Percentiles rank a stretch among this genome's conserved stretches.
phyloP scores from a whole-genome alignment of 2,888 invertebrate genomes.

The Sinopyrophorus schimmeli region DNA sequence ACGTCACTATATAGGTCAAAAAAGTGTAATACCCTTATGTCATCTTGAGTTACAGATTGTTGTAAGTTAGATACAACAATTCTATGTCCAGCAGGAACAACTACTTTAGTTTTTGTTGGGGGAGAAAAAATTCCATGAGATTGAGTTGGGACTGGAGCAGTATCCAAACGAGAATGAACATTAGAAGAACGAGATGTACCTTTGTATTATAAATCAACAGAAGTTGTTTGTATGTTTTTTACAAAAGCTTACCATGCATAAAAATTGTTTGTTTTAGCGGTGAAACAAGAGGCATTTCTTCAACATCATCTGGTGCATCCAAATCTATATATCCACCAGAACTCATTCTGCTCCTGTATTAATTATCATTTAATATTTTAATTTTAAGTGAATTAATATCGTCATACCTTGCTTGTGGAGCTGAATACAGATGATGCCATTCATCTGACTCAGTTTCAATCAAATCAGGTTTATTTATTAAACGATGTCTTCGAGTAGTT shows the following conservation, averaged over 20 bases:
- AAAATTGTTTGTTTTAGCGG: constrained; percentile 39
- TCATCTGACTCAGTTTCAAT: background rate
- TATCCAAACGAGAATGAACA: constrained; percentile 57
- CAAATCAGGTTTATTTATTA: too few species aligned
- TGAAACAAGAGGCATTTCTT: constrained; percentile 46
- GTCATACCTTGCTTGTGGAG: constrained; percentile 1
- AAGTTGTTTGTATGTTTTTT: constrained; percentile 26
- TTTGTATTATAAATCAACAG: constrained; percentile 11
- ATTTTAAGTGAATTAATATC: background rate
- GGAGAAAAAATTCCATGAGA: constrained; percentile 48
- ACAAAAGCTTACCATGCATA: constrained; percentile 41
- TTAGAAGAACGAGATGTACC: constrained; percentile 36
- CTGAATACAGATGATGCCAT: constrained; percentile 5
- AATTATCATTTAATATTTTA: background rate
- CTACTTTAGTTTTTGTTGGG: constrained; percentile 53
- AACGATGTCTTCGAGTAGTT: constrained; percentile 6
- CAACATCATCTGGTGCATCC: constrained; percentile 51
- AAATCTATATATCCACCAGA: constrained; percentile 47
- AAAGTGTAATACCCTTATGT: constrained; percentile 75
- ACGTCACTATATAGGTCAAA: background rate
- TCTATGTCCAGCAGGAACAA: constrained; percentile 69
- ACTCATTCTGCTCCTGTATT: constrained; percentile 9
- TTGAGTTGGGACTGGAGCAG: constrained; percentile 43
- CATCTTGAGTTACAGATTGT: constrained; percentile 83
- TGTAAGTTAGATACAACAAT: constrained; percentile 92